Conservation (phyloP, 2,888 invertebrate species). For the Drymonia ruficornis region DNA sequence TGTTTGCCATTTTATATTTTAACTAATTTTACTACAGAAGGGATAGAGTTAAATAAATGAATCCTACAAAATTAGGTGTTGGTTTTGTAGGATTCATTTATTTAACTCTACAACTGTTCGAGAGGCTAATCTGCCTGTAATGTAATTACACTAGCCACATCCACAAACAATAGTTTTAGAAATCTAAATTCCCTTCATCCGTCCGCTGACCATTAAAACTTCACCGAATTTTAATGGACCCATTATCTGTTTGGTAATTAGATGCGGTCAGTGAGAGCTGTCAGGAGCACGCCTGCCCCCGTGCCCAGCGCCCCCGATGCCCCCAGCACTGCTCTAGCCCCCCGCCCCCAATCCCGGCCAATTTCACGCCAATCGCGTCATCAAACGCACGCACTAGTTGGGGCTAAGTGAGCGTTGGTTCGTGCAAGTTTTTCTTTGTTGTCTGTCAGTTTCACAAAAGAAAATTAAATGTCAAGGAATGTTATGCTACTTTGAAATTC, state of each 20-base stretch:
- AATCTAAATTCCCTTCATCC: background rate
- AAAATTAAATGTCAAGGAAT: no score
- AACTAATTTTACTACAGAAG: no score
- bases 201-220: slow-evolving; percentile 25
- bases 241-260: slow-evolving; percentile 45
- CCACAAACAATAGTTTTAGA: background rate
- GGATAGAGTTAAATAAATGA: no score
- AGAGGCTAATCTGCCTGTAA: no score
- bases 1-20: no score
- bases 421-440: slow-evolving; percentile 23
- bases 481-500: no score
- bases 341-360: slow-evolving; percentile 49
- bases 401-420: slow-evolving; percentile 39
- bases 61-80: no score
- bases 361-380: slow-evolving; percentile 78
- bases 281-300: slow-evolving; percentile 54
- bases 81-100: no score
- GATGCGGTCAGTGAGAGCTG: slow-evolving; percentile 50
- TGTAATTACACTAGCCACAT: no score
- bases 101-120: no score
- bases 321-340: slow-evolving; percentile 14
- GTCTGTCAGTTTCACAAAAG: background rate
- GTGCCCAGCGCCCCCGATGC: slow-evolving; percentile 16
- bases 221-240: slow-evolving; percentile 37
- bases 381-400: slow-evolving; percentile 63